Conservation (phyloP, 2,888 invertebrate species). For the Ptilodon capucinus region DNA sequence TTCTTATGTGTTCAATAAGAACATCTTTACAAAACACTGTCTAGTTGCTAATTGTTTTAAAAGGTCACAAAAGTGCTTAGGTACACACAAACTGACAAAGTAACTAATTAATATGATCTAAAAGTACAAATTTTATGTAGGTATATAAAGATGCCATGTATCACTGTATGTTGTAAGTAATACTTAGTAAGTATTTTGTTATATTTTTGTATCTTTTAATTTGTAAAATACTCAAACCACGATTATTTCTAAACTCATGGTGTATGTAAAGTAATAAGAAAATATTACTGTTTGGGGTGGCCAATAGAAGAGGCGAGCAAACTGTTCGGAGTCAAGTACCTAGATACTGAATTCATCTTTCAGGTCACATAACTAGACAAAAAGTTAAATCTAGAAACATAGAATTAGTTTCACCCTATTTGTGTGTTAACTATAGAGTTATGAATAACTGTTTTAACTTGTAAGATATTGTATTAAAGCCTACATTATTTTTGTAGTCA, state of each 20-base stretch:
- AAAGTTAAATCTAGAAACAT: too few species aligned
- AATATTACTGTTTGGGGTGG: constrained; percentile 8
- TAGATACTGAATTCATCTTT: too few species aligned
- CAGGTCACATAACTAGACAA: too few species aligned
- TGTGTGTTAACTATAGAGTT: constrained; percentile 5
- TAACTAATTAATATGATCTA: constrained; percentile 27
- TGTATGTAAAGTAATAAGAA: constrained; percentile 1
- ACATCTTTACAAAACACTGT: too few species aligned
- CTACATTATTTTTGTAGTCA: constrained; percentile 29
- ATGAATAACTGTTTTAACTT: constrained; percentile 6
- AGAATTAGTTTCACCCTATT: constrained; percentile 1
- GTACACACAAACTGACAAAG: constrained; percentile 23
- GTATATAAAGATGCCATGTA: constrained; percentile 63
- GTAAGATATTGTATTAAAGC: constrained; percentile 17
- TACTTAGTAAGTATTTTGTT: constrained; percentile 17
- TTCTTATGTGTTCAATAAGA: background rate
- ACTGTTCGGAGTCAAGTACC: too few species aligned
- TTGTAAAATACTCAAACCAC: constrained; percentile 30
- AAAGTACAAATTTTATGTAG: constrained; percentile 63
- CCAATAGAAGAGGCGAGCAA: background rate
- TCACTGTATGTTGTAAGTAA: constrained; percentile 30
- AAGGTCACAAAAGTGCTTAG: constrained; percentile 29
- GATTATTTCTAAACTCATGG: constrained; percentile 8
- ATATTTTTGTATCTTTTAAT: constrained; percentile 1
- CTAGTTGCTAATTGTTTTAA: background rate